Base-by-base conservation (phyloP, 2,888 invertebrate genomes). In the Colletes collaris region DNA sequence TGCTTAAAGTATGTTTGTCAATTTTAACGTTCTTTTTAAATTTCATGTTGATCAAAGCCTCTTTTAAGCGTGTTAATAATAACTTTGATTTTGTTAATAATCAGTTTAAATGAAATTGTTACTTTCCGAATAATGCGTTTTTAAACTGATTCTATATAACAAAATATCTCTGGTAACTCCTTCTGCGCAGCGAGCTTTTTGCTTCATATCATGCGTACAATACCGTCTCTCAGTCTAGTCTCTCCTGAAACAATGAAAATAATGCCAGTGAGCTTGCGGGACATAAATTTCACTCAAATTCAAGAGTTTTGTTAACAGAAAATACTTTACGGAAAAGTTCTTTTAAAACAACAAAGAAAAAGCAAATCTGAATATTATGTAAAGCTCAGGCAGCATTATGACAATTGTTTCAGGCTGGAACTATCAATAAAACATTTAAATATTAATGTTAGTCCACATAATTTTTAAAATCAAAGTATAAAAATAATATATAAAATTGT, bases 171-270 rank as follows among this genome's bases (percentile, higher is more conserved):
- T 80, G 78, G 83, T 60, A 87, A 79, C 73, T 85, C 82, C 86
- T 82, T 85, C 80, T 81, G 79, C 44, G 72, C 78, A 76, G 76
- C 75, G 63, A 81, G 68, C 44, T 76, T 78, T 73, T 82, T 82
- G 76, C 79, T 83, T 87, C 72, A 79, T 84, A 88, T 85, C 83
- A 81, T 83, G 81, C 75, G 85, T 86, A 86, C 75, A 86, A 88
- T 87, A 86, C 75, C 87, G 78, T 84, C 80, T 83, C 85, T 83
- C 84, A 86, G 85, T 89, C 90, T 91, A 92, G 91, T 92, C 93
- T 93, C 93, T 94, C 94, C 95, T 95, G 94, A 94, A 95, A 94
- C 94, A 94, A 94, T 93, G 91, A 92, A 92, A 92, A 92, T 92
- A 92, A 92, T 92, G 92, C 92, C 89, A 88, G 91, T 92, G 92